phyloP scores from a whole-genome alignment of 2,797 vertebrate species.

The Syngnathus acus region DNA sequence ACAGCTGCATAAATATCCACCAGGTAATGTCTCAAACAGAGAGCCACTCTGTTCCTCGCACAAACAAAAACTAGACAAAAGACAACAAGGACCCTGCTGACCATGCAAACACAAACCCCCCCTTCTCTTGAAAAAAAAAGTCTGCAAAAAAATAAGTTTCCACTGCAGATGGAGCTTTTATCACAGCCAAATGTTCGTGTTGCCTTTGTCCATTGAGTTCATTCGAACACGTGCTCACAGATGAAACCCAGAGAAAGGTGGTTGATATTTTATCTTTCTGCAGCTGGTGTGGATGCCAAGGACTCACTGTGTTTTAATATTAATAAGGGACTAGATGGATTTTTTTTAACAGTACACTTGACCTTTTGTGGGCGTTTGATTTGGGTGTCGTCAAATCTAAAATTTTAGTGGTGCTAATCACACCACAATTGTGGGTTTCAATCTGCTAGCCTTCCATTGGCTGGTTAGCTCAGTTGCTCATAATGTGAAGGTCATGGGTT shows the following conservation, averaged over 20 bases:
- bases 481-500: constrained; percentile 66
- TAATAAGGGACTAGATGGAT: too few species aligned
- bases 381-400: too few species aligned
- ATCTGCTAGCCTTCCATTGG: too few species aligned
- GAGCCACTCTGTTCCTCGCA: constrained; percentile 61
- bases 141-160: neutral
- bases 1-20: constrained; percentile 75
- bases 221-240: neutral
- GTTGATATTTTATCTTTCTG: too few species aligned
- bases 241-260: too few species aligned
- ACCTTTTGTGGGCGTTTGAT: too few species aligned
- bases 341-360: too few species aligned
- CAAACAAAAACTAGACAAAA: constrained; percentile 62
- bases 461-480: constrained; percentile 29
- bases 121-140: neutral
- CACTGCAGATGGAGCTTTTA: neutral
- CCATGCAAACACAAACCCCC: constrained; percentile 18
- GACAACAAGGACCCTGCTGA: constrained; percentile 59
- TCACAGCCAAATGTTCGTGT: neutral
- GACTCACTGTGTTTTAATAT: too few species aligned
- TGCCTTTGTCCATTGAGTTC: neutral
- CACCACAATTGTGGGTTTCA: too few species aligned
- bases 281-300: too few species aligned
- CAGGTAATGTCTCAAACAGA: constrained; percentile 65
- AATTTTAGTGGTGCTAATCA: too few species aligned